Evolutionary conservation across 2,113 vertebrate species (phyloP), one percentile per base, ranked within the genome.

Genomic region (Lepus americanus): DNA sequence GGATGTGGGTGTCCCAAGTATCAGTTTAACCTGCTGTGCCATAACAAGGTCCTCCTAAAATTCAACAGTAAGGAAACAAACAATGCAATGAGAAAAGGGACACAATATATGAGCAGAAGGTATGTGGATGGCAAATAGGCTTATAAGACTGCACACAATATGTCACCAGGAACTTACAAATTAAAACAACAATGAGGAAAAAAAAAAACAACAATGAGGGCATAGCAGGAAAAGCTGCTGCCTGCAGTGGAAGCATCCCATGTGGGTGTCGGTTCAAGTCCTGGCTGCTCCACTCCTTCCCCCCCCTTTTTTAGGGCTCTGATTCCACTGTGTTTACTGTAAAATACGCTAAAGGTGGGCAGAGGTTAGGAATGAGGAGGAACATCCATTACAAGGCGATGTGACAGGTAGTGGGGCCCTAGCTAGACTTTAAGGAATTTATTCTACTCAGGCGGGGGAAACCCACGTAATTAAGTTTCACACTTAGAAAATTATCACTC

Each of bases 401-500:
- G 44, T 44, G 95, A 94, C 87, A 97, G 59, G 79, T 0, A 82
- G 95, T 59, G 94, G 74, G 84, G 63, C 94, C 93, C 92, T 89
- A 92, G 76, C 85, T 90, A 95, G 78, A 96, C 80, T 92, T 85
- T 69, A 93, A 92, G 88, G 92, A 94, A 94, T 44, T 79, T 86
- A 94, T 84, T 94, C 94, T 96, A 94, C 61, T 96, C 77, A 90
- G 89, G 89, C 5, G 2, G 67, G 36, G 55, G 39, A 89, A 90
- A 85, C 59, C 61, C 94, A 94, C 87, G 94, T 88, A 92, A 94
- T 94, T 44, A 44, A 44, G 44, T 92, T 92, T 90, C 88, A 96
- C 94, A 93, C 80, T 95, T 96, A 95, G 0, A 97, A 92, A 97
- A 96, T 84, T 72, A 96, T 89, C 95, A 92, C 69, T 96, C 90